phyloP scores from a whole-genome alignment of 2,888 invertebrate genomes.

The Orchesella flavescens region DNA sequence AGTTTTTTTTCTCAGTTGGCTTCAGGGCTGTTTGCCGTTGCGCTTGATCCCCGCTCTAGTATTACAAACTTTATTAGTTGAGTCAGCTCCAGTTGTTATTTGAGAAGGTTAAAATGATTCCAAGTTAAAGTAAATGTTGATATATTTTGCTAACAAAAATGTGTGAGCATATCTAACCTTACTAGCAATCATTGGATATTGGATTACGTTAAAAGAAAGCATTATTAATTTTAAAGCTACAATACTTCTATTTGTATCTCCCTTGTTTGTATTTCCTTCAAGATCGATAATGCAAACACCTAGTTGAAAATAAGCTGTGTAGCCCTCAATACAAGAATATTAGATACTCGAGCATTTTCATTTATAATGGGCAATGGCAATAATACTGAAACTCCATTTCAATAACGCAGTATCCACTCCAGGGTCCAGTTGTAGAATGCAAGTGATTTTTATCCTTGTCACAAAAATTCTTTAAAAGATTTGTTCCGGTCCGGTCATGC shows the following conservation, averaged over 20 bases:
- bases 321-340: too few relatives aligned
- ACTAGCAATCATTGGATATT: background rate
- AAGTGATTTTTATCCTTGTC: background rate
- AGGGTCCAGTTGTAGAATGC: background rate
- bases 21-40: constrained; percentile 46
- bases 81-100: constrained; percentile 19
- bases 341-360: too few relatives aligned
- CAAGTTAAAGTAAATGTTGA: constrained; percentile 17
- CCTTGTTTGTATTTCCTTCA: background rate
- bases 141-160: constrained; percentile 27
- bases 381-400: background rate
- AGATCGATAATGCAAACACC: background rate
- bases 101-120: constrained; percentile 37
- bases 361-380: too few relatives aligned
- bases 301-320: background rate
- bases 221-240: background rate
- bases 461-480: constrained; percentile 5
- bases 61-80: background rate
- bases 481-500: constrained; percentile 18
- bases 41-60: constrained; percentile 23
- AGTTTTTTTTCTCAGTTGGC: too few relatives aligned
- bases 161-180: background rate
- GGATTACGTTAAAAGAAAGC: background rate
- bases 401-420: background rate
- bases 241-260: background rate